A percentile compares a stretch with the other conserved stretches of the same genome.
These are phyloP conservation scores for Periophthalmodon schlosseri DNA, from an alignment of 2,113 vertebrate genomes.

Conservation along the genomic window DNA sequence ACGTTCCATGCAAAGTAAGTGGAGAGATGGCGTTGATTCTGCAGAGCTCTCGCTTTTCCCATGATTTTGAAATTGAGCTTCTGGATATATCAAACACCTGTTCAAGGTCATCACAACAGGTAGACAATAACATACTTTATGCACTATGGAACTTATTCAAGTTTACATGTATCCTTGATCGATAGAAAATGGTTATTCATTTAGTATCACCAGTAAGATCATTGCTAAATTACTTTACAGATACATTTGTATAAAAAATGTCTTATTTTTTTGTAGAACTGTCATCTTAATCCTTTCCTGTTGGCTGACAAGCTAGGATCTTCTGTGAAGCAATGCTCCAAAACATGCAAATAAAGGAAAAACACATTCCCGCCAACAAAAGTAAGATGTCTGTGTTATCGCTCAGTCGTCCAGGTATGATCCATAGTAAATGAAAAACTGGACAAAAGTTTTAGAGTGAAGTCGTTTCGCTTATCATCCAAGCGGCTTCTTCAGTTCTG, in stretches of 20 bases:
- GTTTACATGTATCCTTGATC: background rate
- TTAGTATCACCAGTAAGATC: background rate
- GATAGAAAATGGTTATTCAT: background rate
- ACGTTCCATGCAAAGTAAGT: conserved; percentile 53
- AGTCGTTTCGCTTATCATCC: too few relatives aligned
- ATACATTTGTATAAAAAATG: background rate
- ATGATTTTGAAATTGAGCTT: conserved; percentile 60
- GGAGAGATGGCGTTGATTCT: conserved; percentile 65
- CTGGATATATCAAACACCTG: conserved; percentile 38
- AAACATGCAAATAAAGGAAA: conserved; percentile 37
- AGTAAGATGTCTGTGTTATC: background rate
- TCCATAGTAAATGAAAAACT: too few relatives aligned
- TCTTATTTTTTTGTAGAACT: conserved; percentile 41
- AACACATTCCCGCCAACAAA: background rate
- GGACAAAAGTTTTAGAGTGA: too few relatives aligned
- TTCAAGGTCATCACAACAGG: conserved; percentile 45
- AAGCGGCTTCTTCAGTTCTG: too few relatives aligned
- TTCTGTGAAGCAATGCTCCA: conserved; percentile 66
- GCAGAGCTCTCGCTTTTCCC: conserved; percentile 62
- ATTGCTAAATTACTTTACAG: background rate
- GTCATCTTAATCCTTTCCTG: conserved; percentile 70
- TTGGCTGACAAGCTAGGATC: conserved; percentile 66
- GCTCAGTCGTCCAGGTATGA: too few relatives aligned
- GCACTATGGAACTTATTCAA: background rate
- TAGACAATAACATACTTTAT: background rate